Conservation (phyloP, 1,140 invertebrate species). For the Sweltsa coloradensis region DNA sequence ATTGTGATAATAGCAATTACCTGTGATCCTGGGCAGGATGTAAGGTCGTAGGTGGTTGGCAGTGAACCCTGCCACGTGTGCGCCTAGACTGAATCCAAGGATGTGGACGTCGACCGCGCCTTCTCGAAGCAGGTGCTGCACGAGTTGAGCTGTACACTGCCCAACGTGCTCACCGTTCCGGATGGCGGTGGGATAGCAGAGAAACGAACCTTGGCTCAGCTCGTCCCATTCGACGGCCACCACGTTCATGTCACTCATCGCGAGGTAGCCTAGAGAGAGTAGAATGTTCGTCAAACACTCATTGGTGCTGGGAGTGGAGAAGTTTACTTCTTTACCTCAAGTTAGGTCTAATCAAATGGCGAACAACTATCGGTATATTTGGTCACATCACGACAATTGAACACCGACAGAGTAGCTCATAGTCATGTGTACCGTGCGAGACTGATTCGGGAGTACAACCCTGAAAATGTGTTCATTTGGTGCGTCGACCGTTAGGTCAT, state of each 20-base stretch:
- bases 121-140: constrained; percentile 32
- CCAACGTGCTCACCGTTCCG: constrained; percentile 50
- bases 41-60: constrained; percentile 37
- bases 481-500: too few relatives aligned
- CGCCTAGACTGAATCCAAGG: constrained; percentile 58
- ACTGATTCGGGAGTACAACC: too few relatives aligned
- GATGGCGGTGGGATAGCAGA: constrained; percentile 51
- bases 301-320: too few relatives aligned
- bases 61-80: constrained; percentile 44
- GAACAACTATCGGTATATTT: too few relatives aligned
- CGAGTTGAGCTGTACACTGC: constrained; percentile 41
- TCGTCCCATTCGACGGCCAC: constrained; percentile 55
- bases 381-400: too few relatives aligned
- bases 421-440: too few relatives aligned
- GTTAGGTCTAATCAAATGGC: too few relatives aligned
- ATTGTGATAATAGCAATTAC: constrained; percentile 17
- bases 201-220: constrained; percentile 34
- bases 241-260: constrained; percentile 43
- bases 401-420: too few relatives aligned
- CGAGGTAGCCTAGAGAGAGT: constrained; percentile 1
- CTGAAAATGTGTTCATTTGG: too few relatives aligned
- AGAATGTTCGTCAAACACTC: too few relatives aligned
- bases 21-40: constrained; percentile 45
- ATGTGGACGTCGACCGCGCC: constrained; percentile 42
- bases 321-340: too few relatives aligned